These are phyloP conservation scores for Agrotis segetum DNA, from an alignment of 2,888 invertebrate species.

Conservation along the genomic window DNA sequence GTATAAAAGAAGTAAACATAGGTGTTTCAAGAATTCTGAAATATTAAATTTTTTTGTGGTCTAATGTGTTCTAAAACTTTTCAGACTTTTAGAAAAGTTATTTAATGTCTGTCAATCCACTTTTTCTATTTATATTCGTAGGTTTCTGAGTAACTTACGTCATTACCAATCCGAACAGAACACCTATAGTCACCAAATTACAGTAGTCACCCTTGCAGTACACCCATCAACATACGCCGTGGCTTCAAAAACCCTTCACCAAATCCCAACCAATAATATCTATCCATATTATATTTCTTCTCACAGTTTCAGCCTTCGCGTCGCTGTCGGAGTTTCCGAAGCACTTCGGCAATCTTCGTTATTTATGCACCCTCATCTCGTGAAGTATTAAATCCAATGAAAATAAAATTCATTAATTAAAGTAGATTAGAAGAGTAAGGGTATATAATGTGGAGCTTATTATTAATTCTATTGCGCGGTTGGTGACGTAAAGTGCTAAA, in stretches of 20 bases:
- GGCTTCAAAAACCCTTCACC: slow-evolving; percentile 4
- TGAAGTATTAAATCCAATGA: slow-evolving; percentile 50
- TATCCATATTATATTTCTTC: slow-evolving; percentile 54
- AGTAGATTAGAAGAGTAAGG: slow-evolving; percentile 24
- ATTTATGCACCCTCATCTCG: slow-evolving; percentile 53
- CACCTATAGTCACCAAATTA: not conserved
- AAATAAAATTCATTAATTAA: slow-evolving; percentile 54
- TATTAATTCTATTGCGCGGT: slow-evolving; percentile 17
- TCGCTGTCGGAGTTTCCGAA: slow-evolving; percentile 41
- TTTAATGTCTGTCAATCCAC: not conserved
- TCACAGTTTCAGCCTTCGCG: slow-evolving; percentile 17
- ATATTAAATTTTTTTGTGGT: too few relatives aligned
- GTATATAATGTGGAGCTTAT: slow-evolving; percentile 34
- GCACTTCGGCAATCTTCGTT: slow-evolving; percentile 47
- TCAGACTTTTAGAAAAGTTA: too few relatives aligned
- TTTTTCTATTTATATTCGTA: too few relatives aligned
- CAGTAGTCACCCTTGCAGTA: not conserved
- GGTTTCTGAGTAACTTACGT: not conserved
- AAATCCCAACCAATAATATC: too few relatives aligned
- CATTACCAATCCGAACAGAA: not conserved
- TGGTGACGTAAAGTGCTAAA: not conserved
- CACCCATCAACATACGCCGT: not conserved
- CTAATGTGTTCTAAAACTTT: too few relatives aligned
- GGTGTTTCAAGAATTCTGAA: too few relatives aligned
- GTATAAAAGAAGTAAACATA: too few relatives aligned